A percentile compares a stretch with the other conserved stretches of the same genome.
These are phyloP conservation scores for Anhinga rufa DNA, from an alignment of 2,113 vertebrate species.

Conservation along the genomic window DNA sequence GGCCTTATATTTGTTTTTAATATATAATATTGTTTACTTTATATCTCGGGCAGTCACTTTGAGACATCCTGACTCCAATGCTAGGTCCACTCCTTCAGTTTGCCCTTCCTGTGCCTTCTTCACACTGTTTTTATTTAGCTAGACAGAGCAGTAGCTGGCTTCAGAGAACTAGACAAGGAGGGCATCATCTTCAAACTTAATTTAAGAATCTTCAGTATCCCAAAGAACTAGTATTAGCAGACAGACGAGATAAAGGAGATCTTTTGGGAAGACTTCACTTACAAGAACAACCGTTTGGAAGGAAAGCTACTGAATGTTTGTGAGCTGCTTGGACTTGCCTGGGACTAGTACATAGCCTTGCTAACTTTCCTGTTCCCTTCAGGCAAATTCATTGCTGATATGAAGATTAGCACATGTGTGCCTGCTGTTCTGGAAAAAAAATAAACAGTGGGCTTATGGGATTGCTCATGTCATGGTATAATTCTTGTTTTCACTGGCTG, in stretches of 20 bases:
- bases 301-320: not conserved
- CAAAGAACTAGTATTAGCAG: not conserved
- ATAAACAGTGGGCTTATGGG: not conserved
- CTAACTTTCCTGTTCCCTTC: not conserved
- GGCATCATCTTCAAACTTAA: not conserved
- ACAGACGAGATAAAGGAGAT: not conserved
- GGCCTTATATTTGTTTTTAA: not conserved
- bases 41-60: not conserved
- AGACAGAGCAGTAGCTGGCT: not conserved
- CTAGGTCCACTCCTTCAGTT: not conserved
- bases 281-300: not conserved
- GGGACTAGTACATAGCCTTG: not conserved
- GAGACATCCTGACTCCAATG: not conserved
- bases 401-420: rapidly evolving
- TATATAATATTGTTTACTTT: not conserved
- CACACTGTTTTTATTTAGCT: not conserved
- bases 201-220: not conserved
- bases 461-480: not conserved
- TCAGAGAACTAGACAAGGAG: not conserved
- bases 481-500: not conserved
- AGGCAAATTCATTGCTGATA: not conserved
- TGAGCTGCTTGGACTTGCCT: not conserved
- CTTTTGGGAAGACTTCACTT: not conserved
- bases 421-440: not conserved
- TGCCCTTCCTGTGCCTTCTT: not conserved